Evolutionary conservation across 2,113 vertebrate genomes (phyloP).

Genomic region (Scatophagus argus): DNA sequence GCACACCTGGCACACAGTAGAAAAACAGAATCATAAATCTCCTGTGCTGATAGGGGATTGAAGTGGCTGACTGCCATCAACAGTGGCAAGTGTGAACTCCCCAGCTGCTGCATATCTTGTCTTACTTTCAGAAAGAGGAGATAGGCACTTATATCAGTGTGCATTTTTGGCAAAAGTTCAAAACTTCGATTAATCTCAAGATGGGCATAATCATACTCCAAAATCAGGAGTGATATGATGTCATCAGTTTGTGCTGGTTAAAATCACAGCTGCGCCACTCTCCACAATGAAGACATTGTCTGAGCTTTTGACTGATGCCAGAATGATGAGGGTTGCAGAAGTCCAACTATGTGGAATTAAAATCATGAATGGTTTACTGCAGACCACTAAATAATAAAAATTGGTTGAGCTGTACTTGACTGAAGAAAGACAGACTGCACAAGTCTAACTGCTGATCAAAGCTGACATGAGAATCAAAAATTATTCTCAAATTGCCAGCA

Average conservation of each 20-base stretch:
- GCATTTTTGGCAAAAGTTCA: background rate
- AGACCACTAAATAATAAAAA: constrained; percentile 1
- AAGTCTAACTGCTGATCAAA: constrained; percentile 4
- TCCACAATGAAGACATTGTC: background rate
- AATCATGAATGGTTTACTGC: background rate
- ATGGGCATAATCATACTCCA: background rate
- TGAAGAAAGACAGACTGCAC: constrained; percentile 5
- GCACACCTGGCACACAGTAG: constrained; percentile 20
- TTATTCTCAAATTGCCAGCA: background rate
- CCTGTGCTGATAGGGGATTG: background rate
- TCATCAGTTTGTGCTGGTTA: background rate
- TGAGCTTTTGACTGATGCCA: background rate
- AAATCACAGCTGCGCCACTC: constrained; percentile 1
- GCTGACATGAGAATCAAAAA: background rate
- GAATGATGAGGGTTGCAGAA: background rate
- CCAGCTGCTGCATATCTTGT: background rate
- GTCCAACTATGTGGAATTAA: constrained; percentile 7
- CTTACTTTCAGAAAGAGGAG: background rate
- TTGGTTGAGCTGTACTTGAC: background rate
- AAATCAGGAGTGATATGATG: constrained; percentile 9
- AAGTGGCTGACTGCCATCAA: constrained; percentile 18
- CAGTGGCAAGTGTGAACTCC: background rate
- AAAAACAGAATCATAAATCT: constrained; percentile 48
- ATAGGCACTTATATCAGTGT: background rate
- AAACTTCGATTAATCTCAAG: background rate